Evolutionary conservation across 2,888 invertebrate species (phyloP).

Genomic region (Luperina testacea): DNA sequence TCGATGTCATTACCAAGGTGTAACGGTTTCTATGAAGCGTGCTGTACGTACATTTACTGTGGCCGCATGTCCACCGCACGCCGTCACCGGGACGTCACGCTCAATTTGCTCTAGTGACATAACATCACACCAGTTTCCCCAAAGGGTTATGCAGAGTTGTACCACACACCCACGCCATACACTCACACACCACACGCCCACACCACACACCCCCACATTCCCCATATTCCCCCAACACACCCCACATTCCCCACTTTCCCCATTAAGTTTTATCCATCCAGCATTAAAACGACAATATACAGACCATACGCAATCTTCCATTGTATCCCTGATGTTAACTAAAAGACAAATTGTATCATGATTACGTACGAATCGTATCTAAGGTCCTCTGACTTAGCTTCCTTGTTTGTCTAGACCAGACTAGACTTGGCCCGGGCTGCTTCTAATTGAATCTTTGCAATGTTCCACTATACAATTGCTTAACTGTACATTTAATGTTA

Average conservation of each 20-base stretch:
- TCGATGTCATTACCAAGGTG: no score
- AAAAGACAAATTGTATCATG: constrained; percentile 26
- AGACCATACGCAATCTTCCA: no score
- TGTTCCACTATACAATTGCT: constrained; percentile 26
- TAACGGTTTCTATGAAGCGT: no score
- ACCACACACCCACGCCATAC: no score
- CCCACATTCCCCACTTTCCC: no score
- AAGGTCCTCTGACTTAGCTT: constrained; percentile 3
- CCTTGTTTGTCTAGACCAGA: constrained; percentile 34
- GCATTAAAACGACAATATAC: neutral
- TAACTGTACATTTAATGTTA: constrained; percentile 19
- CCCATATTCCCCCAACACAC: no score
- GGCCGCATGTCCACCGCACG: no score
- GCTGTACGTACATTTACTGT: no score
- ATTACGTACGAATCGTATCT: constrained; percentile 11
- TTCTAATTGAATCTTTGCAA: constrained; percentile 46
- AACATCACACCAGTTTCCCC: neutral
- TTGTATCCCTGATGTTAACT: neutral
- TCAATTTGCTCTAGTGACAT: neutral
- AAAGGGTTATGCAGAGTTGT: neutral
- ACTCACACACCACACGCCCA: no score
- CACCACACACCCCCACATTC: no score
- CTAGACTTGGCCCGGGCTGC: constrained; percentile 1
- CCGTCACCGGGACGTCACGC: no score
- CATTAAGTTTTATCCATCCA: no score